Percentiles rank a stretch among this genome's conserved stretches.
Evolutionary conservation across 2,888 invertebrate genomes (phyloP).

Genomic region (Gymnoscelis rufifasciata): DNA sequence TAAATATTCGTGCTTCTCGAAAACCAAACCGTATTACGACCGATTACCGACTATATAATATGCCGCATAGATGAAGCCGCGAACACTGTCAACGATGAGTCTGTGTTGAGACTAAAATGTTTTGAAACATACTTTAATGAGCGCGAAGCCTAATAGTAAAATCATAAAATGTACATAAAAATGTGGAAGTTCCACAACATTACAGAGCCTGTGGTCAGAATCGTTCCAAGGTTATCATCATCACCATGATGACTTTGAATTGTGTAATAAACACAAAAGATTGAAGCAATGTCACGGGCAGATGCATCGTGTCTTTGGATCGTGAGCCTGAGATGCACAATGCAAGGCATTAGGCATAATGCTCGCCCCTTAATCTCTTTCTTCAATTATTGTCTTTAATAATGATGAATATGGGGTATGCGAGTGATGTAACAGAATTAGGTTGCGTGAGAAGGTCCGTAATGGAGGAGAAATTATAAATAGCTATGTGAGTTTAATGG

Average conservation of each 20-base stretch:
- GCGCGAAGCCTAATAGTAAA: no score
- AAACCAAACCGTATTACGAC: no score
- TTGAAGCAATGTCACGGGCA: constrained; percentile 70
- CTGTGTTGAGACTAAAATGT: no score
- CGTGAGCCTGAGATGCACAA: constrained; percentile 65
- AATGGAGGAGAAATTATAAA: constrained; percentile 17
- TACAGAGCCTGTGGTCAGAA: constrained; percentile 14
- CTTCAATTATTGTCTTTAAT: constrained; percentile 58
- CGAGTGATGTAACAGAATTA: constrained; percentile 40
- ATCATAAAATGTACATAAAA: no score
- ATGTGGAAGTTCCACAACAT: no score
- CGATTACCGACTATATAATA: no score
- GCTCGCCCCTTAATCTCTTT: constrained; percentile 48
- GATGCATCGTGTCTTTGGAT: constrained; percentile 54
- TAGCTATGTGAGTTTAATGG: neutral
- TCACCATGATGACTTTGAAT: constrained; percentile 25
- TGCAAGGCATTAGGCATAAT: constrained; percentile 62
- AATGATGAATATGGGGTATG: constrained; percentile 51
- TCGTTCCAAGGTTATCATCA: constrained; percentile 16
- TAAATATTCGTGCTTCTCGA: no score
- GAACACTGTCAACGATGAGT: no score
- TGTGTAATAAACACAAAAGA: constrained; percentile 41
- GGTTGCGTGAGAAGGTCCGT: constrained; percentile 27
- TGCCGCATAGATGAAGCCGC: no score
- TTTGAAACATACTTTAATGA: no score